Evolutionary conservation across 2,797 vertebrate species (phyloP), one percentile per base, ranked within the genome.

Genomic region (Botia kubotai): DNA sequence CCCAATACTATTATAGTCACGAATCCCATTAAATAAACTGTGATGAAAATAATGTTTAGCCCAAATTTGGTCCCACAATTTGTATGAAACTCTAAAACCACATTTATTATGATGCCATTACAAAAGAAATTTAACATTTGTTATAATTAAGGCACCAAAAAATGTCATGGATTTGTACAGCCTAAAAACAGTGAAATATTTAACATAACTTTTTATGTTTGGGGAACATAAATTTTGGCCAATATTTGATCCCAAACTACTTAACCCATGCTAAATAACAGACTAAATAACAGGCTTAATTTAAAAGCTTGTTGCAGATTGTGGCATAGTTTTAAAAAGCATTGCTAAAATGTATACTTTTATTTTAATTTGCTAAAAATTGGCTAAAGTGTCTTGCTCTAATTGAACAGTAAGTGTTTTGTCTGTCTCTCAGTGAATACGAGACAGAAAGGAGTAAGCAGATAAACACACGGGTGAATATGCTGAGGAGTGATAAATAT

Each of bases 401-500:
- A 16, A 65, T n/a, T 2, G 10, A 4, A 65, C 10, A 29, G 12
- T 14, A n/a, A 65, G 29, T 36, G 62, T 16, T 39, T 36, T 8
- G 14, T 39, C 33, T 17, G 13, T 33, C 26, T 39, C 16, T n/a
- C n/a, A n/a, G 7, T 81, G 57, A 67, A 78, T 39, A 60, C 21
- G 58, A 73, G 69, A 2, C 10, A 77, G 23, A 72, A 70, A 67
- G 72, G 53, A 71, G 77, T 53, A 19, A 17, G 33, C 3, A 2
- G 2, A 43, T 48, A 36, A 66, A 79, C 71, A 74, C 70, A 78
- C 72, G 75, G 67, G 50, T 75, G n/a, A 7, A 17, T 39, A 75
- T 53, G 73, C 53, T 70, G 48, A 52, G 1, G 60, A 72, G 70
- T 21, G 70, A 81, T 75, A 60, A 26, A 84, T 72, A 71, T 82